Conservation (phyloP, 2,113 vertebrate genomes). For the Melanerpes aurifrons region DNA sequence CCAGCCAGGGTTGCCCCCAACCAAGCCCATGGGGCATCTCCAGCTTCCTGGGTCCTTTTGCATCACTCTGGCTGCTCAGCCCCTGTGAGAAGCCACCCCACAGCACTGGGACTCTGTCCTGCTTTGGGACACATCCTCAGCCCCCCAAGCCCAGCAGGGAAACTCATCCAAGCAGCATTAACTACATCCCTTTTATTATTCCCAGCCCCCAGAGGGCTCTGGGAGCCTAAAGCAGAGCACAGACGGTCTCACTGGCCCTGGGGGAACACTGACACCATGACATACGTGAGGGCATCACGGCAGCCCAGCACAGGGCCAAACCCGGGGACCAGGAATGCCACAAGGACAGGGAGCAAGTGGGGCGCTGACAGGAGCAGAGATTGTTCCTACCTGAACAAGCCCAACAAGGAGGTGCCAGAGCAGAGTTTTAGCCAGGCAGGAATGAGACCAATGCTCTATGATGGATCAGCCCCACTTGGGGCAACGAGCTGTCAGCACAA, state of each 20-base stretch:
- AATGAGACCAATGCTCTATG: background rate
- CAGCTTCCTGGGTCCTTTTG: background rate
- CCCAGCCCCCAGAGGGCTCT: background rate
- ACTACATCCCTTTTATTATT: background rate
- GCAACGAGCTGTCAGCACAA: background rate
- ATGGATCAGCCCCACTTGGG: background rate
- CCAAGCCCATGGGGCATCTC: background rate
- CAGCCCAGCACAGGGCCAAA: accelerated
- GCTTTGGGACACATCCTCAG: background rate
- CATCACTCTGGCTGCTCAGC: background rate
- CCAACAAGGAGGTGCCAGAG: background rate
- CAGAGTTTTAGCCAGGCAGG: background rate
- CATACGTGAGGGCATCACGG: accelerated
- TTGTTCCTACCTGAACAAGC: background rate
- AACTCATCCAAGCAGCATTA: background rate
- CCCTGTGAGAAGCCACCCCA: accelerated
- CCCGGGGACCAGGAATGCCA: accelerated
- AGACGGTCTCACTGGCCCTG: accelerated
- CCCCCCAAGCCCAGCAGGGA: background rate
- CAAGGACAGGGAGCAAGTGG: accelerated
- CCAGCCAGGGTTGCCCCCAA: background rate
- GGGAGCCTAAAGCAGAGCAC: background rate
- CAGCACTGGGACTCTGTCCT: accelerated
- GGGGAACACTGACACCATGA: accelerated
- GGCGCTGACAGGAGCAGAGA: background rate